Evolutionary conservation across 2,797 vertebrate genomes (phyloP).

Genomic region (Siniperca obscura): DNA sequence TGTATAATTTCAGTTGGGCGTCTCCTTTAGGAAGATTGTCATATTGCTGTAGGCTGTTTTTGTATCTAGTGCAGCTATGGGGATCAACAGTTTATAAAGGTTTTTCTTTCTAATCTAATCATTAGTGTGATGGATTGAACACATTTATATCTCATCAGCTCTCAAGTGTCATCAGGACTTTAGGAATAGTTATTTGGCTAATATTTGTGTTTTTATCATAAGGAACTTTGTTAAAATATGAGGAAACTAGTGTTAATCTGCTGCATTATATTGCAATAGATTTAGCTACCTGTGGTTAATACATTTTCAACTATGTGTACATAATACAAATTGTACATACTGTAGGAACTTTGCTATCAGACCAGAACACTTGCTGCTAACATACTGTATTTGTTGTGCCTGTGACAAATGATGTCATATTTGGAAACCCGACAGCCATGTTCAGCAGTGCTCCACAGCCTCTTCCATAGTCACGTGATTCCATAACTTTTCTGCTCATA

Average conservation of each 20-base stretch:
- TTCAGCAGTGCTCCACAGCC: background rate
- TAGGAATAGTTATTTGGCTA: background rate
- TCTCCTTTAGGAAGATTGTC: background rate
- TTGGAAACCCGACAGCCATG: conserved; percentile 11
- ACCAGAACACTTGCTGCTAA: background rate
- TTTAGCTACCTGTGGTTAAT: background rate
- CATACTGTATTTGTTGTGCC: background rate
- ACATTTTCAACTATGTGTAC: background rate
- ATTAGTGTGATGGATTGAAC: conserved; percentile 1
- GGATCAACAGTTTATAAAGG: background rate
- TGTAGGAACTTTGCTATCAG: too few relatives aligned
- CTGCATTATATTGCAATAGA: background rate
- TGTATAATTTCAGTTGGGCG: background rate
- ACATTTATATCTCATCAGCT: background rate
- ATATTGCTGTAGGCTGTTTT: background rate
- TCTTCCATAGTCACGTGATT: too few relatives aligned
- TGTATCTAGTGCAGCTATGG: background rate
- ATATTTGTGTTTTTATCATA: background rate
- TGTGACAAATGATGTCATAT: background rate
- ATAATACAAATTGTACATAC: background rate
- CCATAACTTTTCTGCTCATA: background rate
- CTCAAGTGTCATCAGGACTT: background rate
- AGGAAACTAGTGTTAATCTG: background rate
- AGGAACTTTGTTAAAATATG: too few relatives aligned
- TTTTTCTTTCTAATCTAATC: background rate